These are phyloP conservation scores for Peromyscus leucopus DNA, from an alignment of 2,113 vertebrate genomes.

Conservation along the genomic window DNA sequence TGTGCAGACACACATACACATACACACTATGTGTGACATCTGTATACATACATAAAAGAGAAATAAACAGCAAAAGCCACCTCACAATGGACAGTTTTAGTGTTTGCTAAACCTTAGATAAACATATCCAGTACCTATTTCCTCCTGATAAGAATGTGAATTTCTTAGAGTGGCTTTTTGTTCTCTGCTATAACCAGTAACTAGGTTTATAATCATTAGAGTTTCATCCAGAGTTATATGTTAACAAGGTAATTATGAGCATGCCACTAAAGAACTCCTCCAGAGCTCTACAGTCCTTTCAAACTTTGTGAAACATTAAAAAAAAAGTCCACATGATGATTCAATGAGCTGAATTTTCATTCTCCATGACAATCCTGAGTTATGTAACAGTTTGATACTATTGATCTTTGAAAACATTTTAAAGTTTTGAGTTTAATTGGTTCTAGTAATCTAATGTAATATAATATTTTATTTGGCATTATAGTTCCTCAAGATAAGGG, in stretches of 20 bases:
- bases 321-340: background rate
- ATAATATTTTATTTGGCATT: background rate
- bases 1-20: background rate
- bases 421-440: slow-evolving; percentile 4
- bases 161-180: fast-evolving
- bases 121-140: background rate
- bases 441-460: background rate
- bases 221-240: background rate
- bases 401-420: slow-evolving; percentile 56
- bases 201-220: background rate
- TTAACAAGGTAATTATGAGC: slow-evolving; percentile 23
- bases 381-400: background rate
- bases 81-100: background rate
- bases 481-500: background rate
- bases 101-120: background rate
- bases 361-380: slow-evolving; percentile 34
- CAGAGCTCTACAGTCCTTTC: background rate
- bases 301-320: background rate
- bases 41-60: background rate
- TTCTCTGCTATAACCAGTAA: background rate
- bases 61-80: background rate
- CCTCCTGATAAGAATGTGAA: background rate
- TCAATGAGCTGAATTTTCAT: slow-evolving; percentile 4
- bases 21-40: background rate
- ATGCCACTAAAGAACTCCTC: background rate